phyloP scores from a whole-genome alignment of 1,140 invertebrate genomes.

The Macrostomum lignano region DNA sequence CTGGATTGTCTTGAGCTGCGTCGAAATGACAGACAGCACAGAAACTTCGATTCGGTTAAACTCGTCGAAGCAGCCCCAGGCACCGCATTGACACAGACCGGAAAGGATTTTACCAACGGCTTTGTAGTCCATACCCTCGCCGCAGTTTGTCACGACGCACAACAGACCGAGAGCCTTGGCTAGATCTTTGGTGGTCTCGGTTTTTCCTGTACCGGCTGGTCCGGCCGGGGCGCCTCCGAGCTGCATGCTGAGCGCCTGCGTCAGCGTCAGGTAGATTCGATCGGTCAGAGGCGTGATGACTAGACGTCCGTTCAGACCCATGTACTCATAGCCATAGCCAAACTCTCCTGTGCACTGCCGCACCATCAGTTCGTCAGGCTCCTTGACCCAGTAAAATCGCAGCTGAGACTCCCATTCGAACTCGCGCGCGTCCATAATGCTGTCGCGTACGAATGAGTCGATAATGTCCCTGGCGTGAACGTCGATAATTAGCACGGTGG shows the following conservation, averaged over 20 bases:
- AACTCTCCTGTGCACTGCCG: slow-evolving; percentile 55
- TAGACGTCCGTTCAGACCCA: slow-evolving; percentile 59
- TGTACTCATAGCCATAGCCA: slow-evolving; percentile 70
- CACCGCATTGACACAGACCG: slow-evolving; percentile 43
- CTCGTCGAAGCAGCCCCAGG: slow-evolving; percentile 49
- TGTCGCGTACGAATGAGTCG: slow-evolving; percentile 53
- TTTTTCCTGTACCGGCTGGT: slow-evolving; percentile 47
- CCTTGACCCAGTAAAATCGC: slow-evolving; percentile 57
- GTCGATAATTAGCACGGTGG: slow-evolving; percentile 55
- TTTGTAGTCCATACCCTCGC: slow-evolving; percentile 58
- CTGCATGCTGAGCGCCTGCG: slow-evolving; percentile 53
- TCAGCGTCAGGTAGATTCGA: slow-evolving; percentile 60
- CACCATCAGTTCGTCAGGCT: slow-evolving; percentile 46
- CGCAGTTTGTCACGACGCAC: slow-evolving; percentile 65
- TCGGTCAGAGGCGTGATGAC: slow-evolving; percentile 68
- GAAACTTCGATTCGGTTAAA: slow-evolving; percentile 67
- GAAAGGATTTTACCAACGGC: slow-evolving; percentile 54
- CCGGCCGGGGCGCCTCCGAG: slow-evolving; percentile 51
- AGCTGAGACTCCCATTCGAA: slow-evolving; percentile 75
- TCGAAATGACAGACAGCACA: slow-evolving; percentile 61
- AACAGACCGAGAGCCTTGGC: slow-evolving; percentile 55
- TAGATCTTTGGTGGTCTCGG: slow-evolving; percentile 60
- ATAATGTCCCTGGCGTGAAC: slow-evolving; percentile 63
- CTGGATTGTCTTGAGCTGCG: slow-evolving; percentile 55
- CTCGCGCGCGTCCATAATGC: slow-evolving; percentile 46